Conservation (phyloP, 2,888 invertebrate genomes). For the Rambutsinella grinnellia region DNA sequence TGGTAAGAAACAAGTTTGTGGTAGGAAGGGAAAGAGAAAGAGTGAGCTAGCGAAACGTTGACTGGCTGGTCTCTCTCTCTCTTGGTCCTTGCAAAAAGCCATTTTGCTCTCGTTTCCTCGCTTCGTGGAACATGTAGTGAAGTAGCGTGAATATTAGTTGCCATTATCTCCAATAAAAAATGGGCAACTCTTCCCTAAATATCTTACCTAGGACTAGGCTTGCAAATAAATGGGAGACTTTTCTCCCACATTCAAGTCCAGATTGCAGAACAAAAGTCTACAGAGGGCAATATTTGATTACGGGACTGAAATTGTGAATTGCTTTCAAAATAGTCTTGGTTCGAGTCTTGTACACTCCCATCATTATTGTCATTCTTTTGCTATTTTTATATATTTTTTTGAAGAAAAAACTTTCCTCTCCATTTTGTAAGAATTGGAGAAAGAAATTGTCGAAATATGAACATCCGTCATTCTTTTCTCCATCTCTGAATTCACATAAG, state of each 20-base stretch:
- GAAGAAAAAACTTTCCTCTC: constrained; percentile 7
- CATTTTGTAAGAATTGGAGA: too few relatives aligned
- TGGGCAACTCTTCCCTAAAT: too few relatives aligned
- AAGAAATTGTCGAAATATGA: constrained; percentile 9
- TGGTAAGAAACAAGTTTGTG: background rate
- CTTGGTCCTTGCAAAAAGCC: background rate
- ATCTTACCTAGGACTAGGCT: too few relatives aligned
- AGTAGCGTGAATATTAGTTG: constrained; percentile 32
- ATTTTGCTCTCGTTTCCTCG: constrained; percentile 19
- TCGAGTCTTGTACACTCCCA: constrained; percentile 29
- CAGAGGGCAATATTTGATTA: background rate
- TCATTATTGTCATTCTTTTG: constrained; percentile 28
- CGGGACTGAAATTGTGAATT: background rate
- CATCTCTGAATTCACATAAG: constrained; percentile 4
- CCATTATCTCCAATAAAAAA: constrained; percentile 25
- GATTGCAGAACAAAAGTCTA: too few relatives aligned
- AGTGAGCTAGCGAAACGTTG: too few relatives aligned
- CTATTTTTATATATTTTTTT: constrained; percentile 18
- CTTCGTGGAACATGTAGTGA: constrained; percentile 26
- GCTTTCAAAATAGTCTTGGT: background rate
- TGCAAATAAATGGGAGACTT: too few relatives aligned
- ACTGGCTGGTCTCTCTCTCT: background rate
- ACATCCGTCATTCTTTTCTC: constrained; percentile 3
- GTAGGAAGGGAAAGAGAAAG: too few relatives aligned
- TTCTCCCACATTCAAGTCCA: too few relatives aligned